Evolutionary conservation across 2,888 invertebrate genomes (phyloP).

Genomic region (Drosophila eohydei): DNA sequence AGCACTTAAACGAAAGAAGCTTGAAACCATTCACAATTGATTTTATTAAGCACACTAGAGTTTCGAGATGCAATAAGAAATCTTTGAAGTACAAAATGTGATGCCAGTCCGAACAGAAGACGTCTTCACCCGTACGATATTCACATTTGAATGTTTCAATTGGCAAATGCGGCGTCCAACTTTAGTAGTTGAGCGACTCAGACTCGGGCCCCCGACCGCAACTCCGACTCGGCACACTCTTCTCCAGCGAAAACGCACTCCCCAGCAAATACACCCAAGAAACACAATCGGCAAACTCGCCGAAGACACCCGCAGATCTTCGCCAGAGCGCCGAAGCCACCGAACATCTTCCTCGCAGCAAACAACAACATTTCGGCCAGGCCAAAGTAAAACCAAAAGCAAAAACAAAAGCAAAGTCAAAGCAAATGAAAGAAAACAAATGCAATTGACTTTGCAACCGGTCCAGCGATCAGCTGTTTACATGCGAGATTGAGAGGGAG

Average conservation of each 20-base stretch:
- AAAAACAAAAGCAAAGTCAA: conserved; percentile 13
- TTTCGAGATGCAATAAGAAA: conserved; percentile 23
- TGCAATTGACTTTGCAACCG: conserved; percentile 61
- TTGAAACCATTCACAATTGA: conserved; percentile 28
- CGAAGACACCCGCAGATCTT: conserved; percentile 61
- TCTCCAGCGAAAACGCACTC: conserved; percentile 58
- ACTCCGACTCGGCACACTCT: conserved; percentile 47
- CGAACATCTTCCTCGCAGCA: conserved; percentile 69
- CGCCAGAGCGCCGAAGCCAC: conserved; percentile 35
- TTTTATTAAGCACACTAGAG: conserved; percentile 22
- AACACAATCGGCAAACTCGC: conserved; percentile 50
- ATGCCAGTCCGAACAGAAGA: conserved; percentile 77
- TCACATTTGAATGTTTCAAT: conserved; percentile 85
- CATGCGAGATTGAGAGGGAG: neutral
- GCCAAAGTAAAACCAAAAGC: conserved; percentile 24
- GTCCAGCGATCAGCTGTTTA: conserved; percentile 63
- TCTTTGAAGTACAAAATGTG: conserved; percentile 44
- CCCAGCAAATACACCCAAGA: conserved; percentile 47
- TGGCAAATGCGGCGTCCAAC: conserved; percentile 84
- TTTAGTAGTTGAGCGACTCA: conserved; percentile 79
- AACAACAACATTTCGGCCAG: conserved; percentile 41
- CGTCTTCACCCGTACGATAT: conserved; percentile 85
- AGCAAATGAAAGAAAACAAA: conserved; percentile 26
- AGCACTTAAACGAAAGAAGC: conserved; percentile 18
- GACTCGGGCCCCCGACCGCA: conserved; percentile 56